Conservation (phyloP, 2,113 vertebrate species). For the Pseudorectes ferrugineus region DNA sequence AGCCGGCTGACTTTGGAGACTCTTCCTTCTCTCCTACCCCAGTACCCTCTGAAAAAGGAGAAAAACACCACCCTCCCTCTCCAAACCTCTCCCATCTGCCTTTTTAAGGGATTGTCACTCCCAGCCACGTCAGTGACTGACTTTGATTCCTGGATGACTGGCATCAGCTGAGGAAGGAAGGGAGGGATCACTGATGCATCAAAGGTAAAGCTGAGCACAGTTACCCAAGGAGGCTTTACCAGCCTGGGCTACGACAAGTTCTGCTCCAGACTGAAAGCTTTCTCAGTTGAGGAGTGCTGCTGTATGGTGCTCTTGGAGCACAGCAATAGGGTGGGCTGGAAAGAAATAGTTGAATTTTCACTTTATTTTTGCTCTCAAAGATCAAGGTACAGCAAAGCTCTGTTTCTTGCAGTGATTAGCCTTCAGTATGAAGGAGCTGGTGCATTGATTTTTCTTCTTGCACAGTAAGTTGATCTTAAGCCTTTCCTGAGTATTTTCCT, state of each 20-base stretch:
- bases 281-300: rapidly evolving
- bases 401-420: neutral
- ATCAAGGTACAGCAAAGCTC: neutral
- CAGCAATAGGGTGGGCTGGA: neutral
- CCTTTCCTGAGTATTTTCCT: neutral
- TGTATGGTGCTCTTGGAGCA: rapidly evolving
- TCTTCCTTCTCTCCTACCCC: rapidly evolving
- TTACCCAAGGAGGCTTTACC: rapidly evolving
- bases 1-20: rapidly evolving
- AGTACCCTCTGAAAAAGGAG: rapidly evolving
- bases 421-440: neutral
- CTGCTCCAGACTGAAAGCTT: neutral
- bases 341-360: neutral
- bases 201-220: neutral
- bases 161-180: neutral
- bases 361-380: neutral
- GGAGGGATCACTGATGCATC: neutral
- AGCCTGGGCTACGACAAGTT: rapidly evolving
- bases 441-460: neutral
- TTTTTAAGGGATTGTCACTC: neutral
- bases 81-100: rapidly evolving
- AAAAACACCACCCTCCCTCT: rapidly evolving
- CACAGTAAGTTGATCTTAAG: neutral
- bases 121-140: neutral
- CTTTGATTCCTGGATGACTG: neutral